These are phyloP conservation scores for Formicarius rufipectus DNA, from an alignment of 2,113 vertebrate genomes.

Conservation along the genomic window DNA sequence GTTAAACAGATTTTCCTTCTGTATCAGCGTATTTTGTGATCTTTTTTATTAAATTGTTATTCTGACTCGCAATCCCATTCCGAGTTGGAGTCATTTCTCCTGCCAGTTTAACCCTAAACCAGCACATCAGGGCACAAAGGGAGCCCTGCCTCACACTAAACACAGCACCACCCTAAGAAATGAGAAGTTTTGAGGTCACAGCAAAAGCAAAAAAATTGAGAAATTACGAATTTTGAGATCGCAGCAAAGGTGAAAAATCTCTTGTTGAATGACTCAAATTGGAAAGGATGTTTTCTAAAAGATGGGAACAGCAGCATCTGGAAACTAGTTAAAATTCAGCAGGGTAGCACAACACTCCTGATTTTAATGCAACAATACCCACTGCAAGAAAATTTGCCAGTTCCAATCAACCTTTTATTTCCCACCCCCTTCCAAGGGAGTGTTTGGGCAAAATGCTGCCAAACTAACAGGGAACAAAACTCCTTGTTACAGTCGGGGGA, in stretches of 20 bases:
- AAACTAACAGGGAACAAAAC: not conserved
- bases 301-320: constrained; percentile 8
- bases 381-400: not conserved
- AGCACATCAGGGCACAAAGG: not conserved
- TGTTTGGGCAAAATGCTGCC: not conserved
- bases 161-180: not conserved
- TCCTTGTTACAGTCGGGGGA: not conserved
- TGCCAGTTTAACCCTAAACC: no score
- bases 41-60: no score
- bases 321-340: not conserved
- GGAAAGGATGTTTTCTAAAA: not conserved
- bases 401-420: not conserved
- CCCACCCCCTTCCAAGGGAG: no score
- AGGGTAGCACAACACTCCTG: not conserved
- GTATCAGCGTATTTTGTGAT: no score
- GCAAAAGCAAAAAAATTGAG: not conserved
- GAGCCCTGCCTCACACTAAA: not conserved
- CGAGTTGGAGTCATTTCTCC: no score
- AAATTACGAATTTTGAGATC: not conserved
- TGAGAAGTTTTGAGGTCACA: not conserved
- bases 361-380: constrained; percentile 1
- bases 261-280: not conserved
- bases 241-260: not conserved
- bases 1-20: no score
- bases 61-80: no score